These are phyloP conservation scores for Bilobella aurantiaca DNA, from an alignment of 1,140 invertebrate genomes.

Conservation along the genomic window DNA sequence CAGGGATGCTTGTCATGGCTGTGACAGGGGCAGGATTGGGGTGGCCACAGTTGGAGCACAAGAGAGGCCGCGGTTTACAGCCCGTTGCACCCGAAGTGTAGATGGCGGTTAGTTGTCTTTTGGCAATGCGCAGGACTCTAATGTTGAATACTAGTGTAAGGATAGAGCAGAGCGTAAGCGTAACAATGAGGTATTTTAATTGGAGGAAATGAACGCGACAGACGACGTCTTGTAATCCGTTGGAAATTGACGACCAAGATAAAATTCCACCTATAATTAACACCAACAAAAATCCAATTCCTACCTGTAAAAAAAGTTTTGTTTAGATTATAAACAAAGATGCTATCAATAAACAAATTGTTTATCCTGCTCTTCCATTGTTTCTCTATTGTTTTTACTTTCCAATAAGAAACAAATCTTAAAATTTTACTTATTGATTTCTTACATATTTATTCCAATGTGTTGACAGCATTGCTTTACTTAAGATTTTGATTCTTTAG, in stretches of 20 bases:
- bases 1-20: slow-evolving; percentile 8
- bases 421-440: no score
- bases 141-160: slow-evolving; percentile 34
- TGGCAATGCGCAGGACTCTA: slow-evolving; percentile 32
- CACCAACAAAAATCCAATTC: slow-evolving; percentile 31
- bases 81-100: slow-evolving; percentile 23
- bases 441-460: no score
- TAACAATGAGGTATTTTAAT: slow-evolving; percentile 28
- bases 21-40: slow-evolving; percentile 32
- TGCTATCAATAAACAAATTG: no score
- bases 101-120: slow-evolving; percentile 32
- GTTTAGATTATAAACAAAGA: not conserved
- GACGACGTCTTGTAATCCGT: slow-evolving; percentile 25
- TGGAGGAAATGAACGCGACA: slow-evolving; percentile 32
- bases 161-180: slow-evolving; percentile 32
- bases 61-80: slow-evolving; percentile 8
- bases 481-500: no score
- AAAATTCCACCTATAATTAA: slow-evolving; percentile 20
- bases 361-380: no score
- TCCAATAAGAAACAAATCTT: no score
- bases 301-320: slow-evolving; percentile 22
- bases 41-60: slow-evolving; percentile 32
- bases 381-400: no score
- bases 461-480: no score
- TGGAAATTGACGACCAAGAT: slow-evolving; percentile 25